These are phyloP conservation scores for Oriolus oriolus DNA, from an alignment of 2,113 vertebrate species.

Conservation along the genomic window DNA sequence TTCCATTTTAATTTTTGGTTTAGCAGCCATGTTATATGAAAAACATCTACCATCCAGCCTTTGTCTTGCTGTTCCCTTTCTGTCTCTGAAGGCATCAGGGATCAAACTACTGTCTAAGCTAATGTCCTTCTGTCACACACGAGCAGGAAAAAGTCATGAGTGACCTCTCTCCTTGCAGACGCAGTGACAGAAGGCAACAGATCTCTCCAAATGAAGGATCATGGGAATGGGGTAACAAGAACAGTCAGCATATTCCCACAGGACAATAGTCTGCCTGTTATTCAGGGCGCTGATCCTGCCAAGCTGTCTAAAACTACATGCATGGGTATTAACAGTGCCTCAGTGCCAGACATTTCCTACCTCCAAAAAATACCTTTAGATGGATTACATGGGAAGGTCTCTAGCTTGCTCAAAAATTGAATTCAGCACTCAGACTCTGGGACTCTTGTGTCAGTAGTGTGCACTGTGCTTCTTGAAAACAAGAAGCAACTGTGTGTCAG, in stretches of 20 bases:
- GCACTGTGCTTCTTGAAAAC: not conserved
- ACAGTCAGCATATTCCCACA: constrained; percentile 7
- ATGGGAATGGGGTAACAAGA: not conserved
- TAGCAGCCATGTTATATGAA: not conserved
- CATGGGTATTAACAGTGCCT: not conserved
- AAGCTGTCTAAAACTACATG: not conserved
- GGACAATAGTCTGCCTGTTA: not conserved
- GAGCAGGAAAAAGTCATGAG: not conserved
- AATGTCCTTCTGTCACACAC: not conserved
- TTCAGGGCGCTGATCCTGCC: not conserved
- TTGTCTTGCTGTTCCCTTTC: not conserved
- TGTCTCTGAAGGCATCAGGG: not conserved
- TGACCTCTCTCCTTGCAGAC: not conserved
- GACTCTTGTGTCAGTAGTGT: not conserved
- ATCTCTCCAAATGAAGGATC: not conserved
- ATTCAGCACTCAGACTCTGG: not conserved
- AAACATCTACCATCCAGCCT: not conserved
- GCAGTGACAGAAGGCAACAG: not conserved
- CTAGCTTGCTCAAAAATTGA: not conserved
- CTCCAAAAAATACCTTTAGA: not conserved
- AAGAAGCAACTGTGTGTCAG: not conserved
- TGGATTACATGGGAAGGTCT: not conserved
- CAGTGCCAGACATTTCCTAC: not conserved
- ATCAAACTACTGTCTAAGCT: not conserved
- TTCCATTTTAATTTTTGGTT: not conserved